Evolutionary conservation across 2,888 invertebrate species (phyloP).

Genomic region (Meiosimyza decipiens): DNA sequence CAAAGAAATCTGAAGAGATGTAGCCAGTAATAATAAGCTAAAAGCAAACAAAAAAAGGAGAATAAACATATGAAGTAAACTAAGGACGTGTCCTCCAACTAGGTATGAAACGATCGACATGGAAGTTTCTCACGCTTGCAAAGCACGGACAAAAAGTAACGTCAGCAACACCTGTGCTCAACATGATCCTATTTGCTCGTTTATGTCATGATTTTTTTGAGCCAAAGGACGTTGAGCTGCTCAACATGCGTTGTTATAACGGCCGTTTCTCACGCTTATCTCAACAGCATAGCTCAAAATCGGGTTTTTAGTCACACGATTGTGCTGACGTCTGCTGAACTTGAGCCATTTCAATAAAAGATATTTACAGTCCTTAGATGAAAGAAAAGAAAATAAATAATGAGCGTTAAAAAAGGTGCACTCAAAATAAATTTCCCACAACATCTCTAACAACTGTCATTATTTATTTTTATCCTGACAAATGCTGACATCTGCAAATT

Average conservation of each 20-base stretch:
- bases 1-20: not conserved
- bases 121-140: not conserved
- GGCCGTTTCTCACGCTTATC: constrained; percentile 26
- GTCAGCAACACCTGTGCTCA: constrained; percentile 21
- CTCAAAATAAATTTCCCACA: not conserved
- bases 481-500: constrained; percentile 14
- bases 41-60: not conserved
- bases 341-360: constrained; percentile 5
- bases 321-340: not conserved
- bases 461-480: not conserved
- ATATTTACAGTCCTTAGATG: too few relatives aligned
- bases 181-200: not conserved
- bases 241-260: constrained; percentile 12
- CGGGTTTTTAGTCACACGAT: not conserved
- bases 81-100: not conserved
- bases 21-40: not conserved
- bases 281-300: not conserved
- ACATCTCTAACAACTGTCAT: constrained; percentile 5
- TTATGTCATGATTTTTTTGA: too few relatives aligned
- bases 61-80: too few relatives aligned
- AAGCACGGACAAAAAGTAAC: not conserved
- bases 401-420: not conserved
- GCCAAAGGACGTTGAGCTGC: too few relatives aligned
- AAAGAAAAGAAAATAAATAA: too few relatives aligned
- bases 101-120: not conserved